A percentile compares a stretch with the other conserved stretches of the same genome.
phyloP scores from a whole-genome alignment of 2,797 vertebrate species.

The Remorina albescens region DNA sequence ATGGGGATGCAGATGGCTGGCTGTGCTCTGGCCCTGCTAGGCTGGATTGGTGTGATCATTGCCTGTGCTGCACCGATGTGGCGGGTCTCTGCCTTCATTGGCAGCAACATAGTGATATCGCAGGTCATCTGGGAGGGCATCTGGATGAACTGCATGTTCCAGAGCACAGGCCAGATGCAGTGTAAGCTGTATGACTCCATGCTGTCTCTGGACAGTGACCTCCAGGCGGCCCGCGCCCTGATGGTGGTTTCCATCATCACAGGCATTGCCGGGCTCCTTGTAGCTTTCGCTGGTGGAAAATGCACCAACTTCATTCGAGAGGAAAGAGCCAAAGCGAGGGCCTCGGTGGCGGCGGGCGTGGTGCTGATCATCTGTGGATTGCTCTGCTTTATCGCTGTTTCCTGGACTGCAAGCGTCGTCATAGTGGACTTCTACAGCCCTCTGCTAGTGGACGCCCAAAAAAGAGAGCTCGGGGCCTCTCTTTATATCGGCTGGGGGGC shows the following conservation, averaged over 20 bases:
- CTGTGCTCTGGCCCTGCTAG: slow-evolving; percentile 70
- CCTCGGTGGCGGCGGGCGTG: slow-evolving; percentile 73
- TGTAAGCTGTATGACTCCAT: slow-evolving; percentile 84
- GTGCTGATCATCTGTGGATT: slow-evolving; percentile 81
- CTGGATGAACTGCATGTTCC: slow-evolving; percentile 85
- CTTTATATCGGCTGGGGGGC: slow-evolving; percentile 93
- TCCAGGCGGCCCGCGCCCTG: slow-evolving; percentile 80
- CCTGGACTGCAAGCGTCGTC: slow-evolving; percentile 83
- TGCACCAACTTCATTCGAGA: slow-evolving; percentile 86
- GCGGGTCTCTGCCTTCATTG: slow-evolving; percentile 81
- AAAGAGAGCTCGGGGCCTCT: slow-evolving; percentile 89
- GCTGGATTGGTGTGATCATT: slow-evolving; percentile 79
- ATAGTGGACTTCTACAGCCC: slow-evolving; percentile 86
- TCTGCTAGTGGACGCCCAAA: slow-evolving; percentile 74
- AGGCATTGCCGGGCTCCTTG: slow-evolving; percentile 72
- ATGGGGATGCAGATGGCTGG: slow-evolving; percentile 79
- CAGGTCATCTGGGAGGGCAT: slow-evolving; percentile 84
- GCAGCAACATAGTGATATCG: slow-evolving; percentile 80
- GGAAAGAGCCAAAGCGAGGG: slow-evolving; percentile 74
- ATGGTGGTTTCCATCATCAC: slow-evolving; percentile 79
- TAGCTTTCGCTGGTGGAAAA: slow-evolving; percentile 82
- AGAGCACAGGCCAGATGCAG: slow-evolving; percentile 85
- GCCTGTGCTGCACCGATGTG: slow-evolving; percentile 78
- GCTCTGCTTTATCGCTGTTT: slow-evolving; percentile 80
- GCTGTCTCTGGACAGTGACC: slow-evolving; percentile 76